Conservation (phyloP, 2,888 invertebrate species). For the Sesia apiformis region DNA sequence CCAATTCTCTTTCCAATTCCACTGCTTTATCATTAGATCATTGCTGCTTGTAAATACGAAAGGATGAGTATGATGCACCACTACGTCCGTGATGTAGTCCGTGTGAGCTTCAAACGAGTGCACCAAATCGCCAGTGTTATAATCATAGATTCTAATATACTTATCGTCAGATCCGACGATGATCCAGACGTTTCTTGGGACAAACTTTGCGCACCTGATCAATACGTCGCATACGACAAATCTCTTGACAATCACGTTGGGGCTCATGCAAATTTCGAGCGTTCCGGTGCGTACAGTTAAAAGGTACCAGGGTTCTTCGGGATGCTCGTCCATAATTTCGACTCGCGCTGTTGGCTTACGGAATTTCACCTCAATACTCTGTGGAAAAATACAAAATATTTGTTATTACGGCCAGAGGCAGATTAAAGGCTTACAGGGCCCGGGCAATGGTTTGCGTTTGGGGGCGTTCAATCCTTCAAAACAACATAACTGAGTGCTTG, state of each 20-base stretch:
- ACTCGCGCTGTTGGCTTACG: slow-evolving; percentile 69
- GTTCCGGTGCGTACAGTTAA: slow-evolving; percentile 87
- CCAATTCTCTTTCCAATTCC: slow-evolving; percentile 98
- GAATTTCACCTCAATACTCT: no score
- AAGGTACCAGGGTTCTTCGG: slow-evolving; percentile 95
- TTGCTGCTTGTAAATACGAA: slow-evolving; percentile 93
- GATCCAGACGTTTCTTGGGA: slow-evolving; percentile 94
- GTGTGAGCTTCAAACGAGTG: slow-evolving; percentile 95
- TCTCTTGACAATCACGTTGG: slow-evolving; percentile 70
- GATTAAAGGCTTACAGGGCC: no score
- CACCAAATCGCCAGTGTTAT: slow-evolving; percentile 92
- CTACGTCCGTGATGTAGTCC: slow-evolving; percentile 92
- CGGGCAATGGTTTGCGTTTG: no score
- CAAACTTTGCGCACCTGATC: slow-evolving; percentile 91
- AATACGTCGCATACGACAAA: slow-evolving; percentile 91
- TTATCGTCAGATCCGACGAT: slow-evolving; percentile 93
- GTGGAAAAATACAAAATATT: no score
- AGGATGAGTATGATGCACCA: slow-evolving; percentile 94
- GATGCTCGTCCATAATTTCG: slow-evolving; percentile 93
- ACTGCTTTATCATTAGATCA: slow-evolving; percentile 95
- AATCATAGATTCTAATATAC: slow-evolving; percentile 93
- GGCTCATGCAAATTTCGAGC: background rate
- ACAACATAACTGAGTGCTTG: no score
- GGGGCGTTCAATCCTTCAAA: no score
- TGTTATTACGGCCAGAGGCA: no score